Base-by-base conservation (phyloP, 2,888 invertebrate genomes). In the Caenorhabditis zanzibari region DNA sequence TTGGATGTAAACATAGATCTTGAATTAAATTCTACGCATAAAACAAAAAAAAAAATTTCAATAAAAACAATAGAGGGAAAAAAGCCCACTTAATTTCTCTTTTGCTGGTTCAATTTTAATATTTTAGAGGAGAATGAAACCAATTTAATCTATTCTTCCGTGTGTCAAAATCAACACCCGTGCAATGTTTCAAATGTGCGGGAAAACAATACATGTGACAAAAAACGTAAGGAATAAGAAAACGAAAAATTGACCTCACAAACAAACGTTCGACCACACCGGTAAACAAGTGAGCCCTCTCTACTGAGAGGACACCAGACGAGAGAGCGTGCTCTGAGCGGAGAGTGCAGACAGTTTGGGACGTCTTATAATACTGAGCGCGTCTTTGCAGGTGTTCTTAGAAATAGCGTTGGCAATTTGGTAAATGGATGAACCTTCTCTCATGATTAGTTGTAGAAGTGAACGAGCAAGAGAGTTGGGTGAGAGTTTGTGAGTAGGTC, bases 261-360 rank as follows among this genome's bases (percentile, higher is more conserved):
- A 14, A 35, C 47, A 58, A 59, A 59, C 59, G 72, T 72, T 59
- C 44, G 72, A 59, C 47, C 61, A 63, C 61, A 63, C 73, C 73
- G 49, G 54, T 63, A 73, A 73, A 73, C 63, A 73, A 73, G 61
- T 63, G 73, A 61, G 61, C 73, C 73, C 41, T 49, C 49, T 24
- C 5, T 59, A 38, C 12, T 38, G 38, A 32, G 28, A 44, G 56
- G 32, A 19, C 64, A 64, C 32, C 7, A 32, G 32, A 38, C 9
- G 69, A 56, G 28, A 72, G 59, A 72, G 72, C 32, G 58, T 72
- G 58, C 59, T 22, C 59, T 35, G 49, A 9, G 2, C 16, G 47
- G 63, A 52, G 49, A 14, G 72, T 10, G n/a, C 52, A 73, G 61
- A 73, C 73, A 54, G n/a, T 9, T 22, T 35, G 26, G 73, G 38